Base-by-base conservation (phyloP, 1,140 invertebrate genomes). In the Andricus grossulariae region DNA sequence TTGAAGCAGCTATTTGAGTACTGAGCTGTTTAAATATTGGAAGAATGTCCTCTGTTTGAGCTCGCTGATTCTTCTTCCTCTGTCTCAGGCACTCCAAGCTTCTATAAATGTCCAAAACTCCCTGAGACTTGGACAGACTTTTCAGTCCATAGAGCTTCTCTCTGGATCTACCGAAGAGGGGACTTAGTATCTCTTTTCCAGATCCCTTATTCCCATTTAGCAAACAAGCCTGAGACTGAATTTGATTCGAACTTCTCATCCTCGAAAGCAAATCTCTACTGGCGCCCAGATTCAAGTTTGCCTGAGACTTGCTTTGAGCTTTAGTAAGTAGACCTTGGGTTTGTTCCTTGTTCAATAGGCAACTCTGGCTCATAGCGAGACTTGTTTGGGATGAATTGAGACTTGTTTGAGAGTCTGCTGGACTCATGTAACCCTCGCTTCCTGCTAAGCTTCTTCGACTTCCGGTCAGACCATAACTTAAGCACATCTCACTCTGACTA, bases 101-200 rank as follows among this genome's bases (percentile, higher is more conserved):
- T 55, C 89, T 86, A 77, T 91, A 92, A 66, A 92, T 89, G 72
- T 92, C 91, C 72, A 93, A 76, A 21, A 93, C 92, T 60, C 93
- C 93, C 50, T 93, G 93, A 0, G 93, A 93, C 78, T 92, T 93
- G 0, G 93, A 93, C 32, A 93, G 82, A 78, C 90, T 91, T 66
- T 90, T 90, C 0, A 93, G 82, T 0, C 92, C 92, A 45, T 93
- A 93, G 0, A 93, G 83, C 66, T 93, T 93, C 74, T 93, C 93
- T 32, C 90, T 86, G 0, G 93, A 93, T 15, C 90, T 85, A 25
- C 87, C 90, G 15, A 91, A 81, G 13, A 87, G 72, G 0, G 87
- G 84, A 80, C 80, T 86, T 12, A 85, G 50, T 16, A 77, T 76
- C 16, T 85, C 77, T 77, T 84, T 80, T 52, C 80, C 75, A 16